These are phyloP conservation scores for Pantherophis guttatus DNA, from an alignment of 2,113 vertebrate species.

Conservation along the genomic window DNA sequence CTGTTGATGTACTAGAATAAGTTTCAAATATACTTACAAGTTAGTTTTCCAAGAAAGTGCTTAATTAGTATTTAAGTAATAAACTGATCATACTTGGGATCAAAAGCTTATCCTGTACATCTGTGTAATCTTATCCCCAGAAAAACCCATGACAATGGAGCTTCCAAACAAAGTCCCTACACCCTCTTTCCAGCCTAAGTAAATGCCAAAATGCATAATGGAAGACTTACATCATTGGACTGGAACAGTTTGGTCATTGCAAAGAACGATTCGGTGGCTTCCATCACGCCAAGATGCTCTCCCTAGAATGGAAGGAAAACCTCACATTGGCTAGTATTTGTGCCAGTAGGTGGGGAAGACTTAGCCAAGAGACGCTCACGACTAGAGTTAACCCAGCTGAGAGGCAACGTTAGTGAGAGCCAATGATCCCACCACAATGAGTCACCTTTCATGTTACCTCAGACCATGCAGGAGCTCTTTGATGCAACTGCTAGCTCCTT, in stretches of 20 bases:
- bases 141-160: neutral
- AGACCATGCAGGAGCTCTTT: neutral
- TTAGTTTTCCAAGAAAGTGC: neutral
- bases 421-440: neutral
- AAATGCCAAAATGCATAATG: neutral
- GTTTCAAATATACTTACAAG: neutral
- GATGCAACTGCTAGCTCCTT: neutral
- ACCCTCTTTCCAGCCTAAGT: neutral
- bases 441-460: neutral
- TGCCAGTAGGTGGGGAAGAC: neutral
- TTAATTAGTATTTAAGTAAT: neutral
- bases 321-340: neutral
- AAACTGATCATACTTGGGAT: neutral
- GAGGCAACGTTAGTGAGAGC: neutral
- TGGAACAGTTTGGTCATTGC: constrained; percentile 98
- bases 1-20: neutral
- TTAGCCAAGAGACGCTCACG: neutral
- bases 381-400: neutral
- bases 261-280: constrained; percentile 97
- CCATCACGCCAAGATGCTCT: constrained; percentile 93
- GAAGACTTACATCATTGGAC: constrained; percentile 88
- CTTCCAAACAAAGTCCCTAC: neutral
- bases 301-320: constrained; percentile 71
- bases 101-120: neutral
- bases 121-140: neutral